Evolutionary conservation across 2,113 vertebrate species (phyloP), one percentile per base, ranked within the genome.

Genomic region (Corythornis madagascariensis): DNA sequence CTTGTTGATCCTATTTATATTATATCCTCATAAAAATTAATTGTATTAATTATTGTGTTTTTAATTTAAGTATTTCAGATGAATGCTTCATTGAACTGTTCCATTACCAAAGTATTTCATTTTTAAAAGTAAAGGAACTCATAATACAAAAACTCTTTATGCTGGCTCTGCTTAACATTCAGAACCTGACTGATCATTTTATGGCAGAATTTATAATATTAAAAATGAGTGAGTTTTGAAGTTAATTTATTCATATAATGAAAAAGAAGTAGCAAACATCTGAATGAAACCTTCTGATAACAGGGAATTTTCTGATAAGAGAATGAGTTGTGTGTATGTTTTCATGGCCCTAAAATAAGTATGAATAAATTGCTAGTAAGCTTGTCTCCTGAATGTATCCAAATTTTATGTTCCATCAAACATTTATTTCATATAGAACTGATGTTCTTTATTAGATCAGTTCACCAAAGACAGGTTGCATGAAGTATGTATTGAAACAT

Each of bases 41-140:
- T 17, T 60, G 25, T 71, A 52, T 77, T 89, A 91, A 76, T 93
- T 85, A 88, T 35, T 89, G 29, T 72, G 53, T 8, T 86, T 89
- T 95, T 79, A 75, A 72, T 82, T 86, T 67, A 10, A 13, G 9
- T 82, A 75, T 93, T 93, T 92, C 81, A 82, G 72, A 65, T 90
- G 35, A 89, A 81, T 59, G 56, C 61, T 94, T 94, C 7, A 0
- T 75, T 84, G 66, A 82, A 78, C 28, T 87, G 47, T 69, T 91
- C 25, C 35, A 91, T 86, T 91, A 85, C 18, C 12, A 11, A 85
- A 77, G 15, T 42, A 72, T 90, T 88, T 65, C 13, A 43, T 55
- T 91, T 89, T 91, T 73, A 56, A 56, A 83, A 91, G 67, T 85
- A 76, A 91, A 83, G 52, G 9, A 71, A 64, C 19, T 57, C 82